phyloP scores from a whole-genome alignment of 2,113 vertebrate genomes.

The Trochalopteron elliotii region DNA sequence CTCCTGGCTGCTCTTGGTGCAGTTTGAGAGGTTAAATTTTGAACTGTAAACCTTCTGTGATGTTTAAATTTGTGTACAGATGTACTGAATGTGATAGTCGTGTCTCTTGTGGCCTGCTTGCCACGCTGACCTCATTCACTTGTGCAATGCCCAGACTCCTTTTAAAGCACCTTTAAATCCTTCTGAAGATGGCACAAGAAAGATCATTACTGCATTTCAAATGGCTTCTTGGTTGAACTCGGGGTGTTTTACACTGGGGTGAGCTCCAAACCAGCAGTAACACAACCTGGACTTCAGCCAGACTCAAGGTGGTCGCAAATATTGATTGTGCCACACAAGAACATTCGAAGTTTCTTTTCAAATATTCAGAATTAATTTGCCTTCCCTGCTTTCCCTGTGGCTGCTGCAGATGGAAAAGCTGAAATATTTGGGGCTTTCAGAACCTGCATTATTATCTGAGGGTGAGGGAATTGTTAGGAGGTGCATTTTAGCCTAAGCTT shows the following conservation, averaged over 20 bases:
- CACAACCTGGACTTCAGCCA: not conserved
- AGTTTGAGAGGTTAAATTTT: not conserved
- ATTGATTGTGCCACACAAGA: not conserved
- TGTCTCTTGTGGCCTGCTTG: accelerated
- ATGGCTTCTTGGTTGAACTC: not conserved
- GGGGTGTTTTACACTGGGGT: accelerated
- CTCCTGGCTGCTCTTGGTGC: not conserved
- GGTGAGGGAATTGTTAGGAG: not conserved
- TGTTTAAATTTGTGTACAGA: not conserved
- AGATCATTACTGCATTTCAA: not conserved
- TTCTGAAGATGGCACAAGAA: not conserved
- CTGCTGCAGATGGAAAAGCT: not conserved
- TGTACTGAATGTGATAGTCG: not conserved
- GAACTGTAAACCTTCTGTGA: not conserved
- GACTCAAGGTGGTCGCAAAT: not conserved
- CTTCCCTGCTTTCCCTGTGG: not conserved
- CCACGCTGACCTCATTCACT: not conserved
- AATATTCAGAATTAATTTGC: not conserved
- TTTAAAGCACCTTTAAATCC: not conserved
- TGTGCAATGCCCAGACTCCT: not conserved
- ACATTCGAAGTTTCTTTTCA: not conserved
- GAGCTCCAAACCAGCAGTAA: not conserved
- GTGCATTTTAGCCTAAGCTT: not conserved
- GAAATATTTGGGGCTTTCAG: not conserved
- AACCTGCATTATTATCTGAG: not conserved